phyloP scores from a whole-genome alignment of 2,797 vertebrate genomes.

The Gila robusta region DNA sequence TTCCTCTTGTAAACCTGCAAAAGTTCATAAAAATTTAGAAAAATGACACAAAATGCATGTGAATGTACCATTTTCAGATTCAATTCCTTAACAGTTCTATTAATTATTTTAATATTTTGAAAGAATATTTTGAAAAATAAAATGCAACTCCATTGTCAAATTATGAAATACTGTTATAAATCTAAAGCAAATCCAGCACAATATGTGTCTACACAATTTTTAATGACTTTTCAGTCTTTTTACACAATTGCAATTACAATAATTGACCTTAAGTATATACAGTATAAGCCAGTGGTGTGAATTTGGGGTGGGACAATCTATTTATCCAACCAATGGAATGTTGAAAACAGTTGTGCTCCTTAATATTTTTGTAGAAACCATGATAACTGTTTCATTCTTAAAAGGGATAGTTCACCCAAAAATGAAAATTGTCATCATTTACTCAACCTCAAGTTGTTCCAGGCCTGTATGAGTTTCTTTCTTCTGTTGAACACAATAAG shows the following conservation, averaged over 20 bases:
- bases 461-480: too few relatives aligned
- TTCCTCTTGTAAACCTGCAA: conserved; percentile 92
- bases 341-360: neutral
- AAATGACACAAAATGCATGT: neutral
- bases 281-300: neutral
- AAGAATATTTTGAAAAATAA: neutral
- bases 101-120: neutral
- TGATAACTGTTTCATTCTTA: neutral
- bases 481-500: too few relatives aligned
- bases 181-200: neutral
- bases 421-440: too few relatives aligned
- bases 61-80: neutral
- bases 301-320: neutral
- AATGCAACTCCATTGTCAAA: neutral
- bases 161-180: neutral
- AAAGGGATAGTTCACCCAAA: too few relatives aligned
- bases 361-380: neutral
- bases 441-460: too few relatives aligned
- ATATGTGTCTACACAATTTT: neutral
- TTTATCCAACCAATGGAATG: neutral
- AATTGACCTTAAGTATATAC: neutral
- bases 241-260: neutral
- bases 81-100: neutral
- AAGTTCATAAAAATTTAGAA: neutral
- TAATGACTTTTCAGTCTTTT: neutral